A percentile compares a stretch with the other conserved stretches of the same genome.
Conservation (phyloP, 2,113 vertebrate genomes). For the Nothocercus nigrocapillus region DNA sequence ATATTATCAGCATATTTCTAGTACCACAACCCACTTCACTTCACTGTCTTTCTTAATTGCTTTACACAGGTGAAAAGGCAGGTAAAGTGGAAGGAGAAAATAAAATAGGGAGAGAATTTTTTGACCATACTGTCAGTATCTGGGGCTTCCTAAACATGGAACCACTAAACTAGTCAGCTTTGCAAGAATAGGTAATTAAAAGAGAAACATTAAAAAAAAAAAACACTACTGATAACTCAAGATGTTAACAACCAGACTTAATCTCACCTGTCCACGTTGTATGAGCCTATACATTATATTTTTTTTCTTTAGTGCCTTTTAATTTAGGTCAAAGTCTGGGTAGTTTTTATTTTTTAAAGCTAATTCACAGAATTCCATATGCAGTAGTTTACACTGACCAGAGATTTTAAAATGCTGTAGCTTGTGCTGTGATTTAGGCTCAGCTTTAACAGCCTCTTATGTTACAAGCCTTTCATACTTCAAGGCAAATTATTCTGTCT, state of each 20-base stretch:
- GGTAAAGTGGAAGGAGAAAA: not conserved
- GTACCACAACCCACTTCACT: not conserved
- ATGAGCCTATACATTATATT: not conserved
- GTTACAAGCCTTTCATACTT: constrained; percentile 66
- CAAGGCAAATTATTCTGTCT: constrained; percentile 73
- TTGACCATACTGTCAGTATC: not conserved
- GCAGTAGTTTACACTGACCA: not conserved
- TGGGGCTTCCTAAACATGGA: not conserved
- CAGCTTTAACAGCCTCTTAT: not conserved
- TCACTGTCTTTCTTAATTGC: constrained; percentile 20
- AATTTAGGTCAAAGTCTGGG: not conserved
- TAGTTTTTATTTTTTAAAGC: too few species aligned
- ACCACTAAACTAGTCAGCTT: not conserved
- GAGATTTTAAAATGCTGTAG: not conserved
- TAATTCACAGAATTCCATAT: not conserved
- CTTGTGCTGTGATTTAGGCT: not conserved
- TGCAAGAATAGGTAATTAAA: not conserved
- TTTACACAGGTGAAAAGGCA: constrained; percentile 6
- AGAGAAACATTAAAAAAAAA: not conserved
- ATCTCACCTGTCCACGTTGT: not conserved
- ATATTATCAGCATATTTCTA: not conserved
- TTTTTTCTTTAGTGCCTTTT: not conserved
- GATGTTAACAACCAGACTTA: not conserved
- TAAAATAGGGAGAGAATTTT: not conserved
- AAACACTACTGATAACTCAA: not conserved